phyloP scores from a whole-genome alignment of 2,888 invertebrate species.

The Sussaba pulchella region DNA sequence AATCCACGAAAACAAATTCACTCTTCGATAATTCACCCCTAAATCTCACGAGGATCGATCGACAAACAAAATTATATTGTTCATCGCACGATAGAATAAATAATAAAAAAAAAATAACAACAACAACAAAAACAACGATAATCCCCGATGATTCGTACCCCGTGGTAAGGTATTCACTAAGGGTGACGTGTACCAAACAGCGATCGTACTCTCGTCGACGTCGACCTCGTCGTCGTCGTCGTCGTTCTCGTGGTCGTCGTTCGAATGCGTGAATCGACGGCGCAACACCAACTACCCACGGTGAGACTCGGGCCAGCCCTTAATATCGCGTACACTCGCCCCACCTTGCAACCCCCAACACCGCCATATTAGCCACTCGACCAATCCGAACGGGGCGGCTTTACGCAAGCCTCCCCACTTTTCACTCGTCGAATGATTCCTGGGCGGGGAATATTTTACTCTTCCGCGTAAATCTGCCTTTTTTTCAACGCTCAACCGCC shows the following conservation, averaged over 20 bases:
- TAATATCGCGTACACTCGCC: constrained; percentile 80
- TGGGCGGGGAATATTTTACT: constrained; percentile 83
- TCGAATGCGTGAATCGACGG: constrained; percentile 84
- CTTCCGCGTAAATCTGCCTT: constrained; percentile 79
- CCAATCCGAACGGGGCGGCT: constrained; percentile 84
- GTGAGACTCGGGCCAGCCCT: constrained; percentile 81
- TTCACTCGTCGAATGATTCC: constrained; percentile 81
- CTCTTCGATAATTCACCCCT: constrained; percentile 42
- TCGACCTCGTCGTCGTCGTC: constrained; percentile 42
- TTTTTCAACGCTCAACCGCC: constrained; percentile 70
- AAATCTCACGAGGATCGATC: constrained; percentile 38
- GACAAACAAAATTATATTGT: not conserved
- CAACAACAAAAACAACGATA: constrained; percentile 2
- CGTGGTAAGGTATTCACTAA: not conserved
- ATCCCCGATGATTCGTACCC: constrained; percentile 9
- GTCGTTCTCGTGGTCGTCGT: constrained; percentile 61
- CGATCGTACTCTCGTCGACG: constrained; percentile 10
- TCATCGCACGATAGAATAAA: constrained; percentile 4
- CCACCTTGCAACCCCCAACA: constrained; percentile 79
- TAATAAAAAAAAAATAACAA: constrained; percentile 13
- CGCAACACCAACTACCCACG: constrained; percentile 85
- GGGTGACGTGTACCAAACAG: not conserved
- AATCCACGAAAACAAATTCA: constrained; percentile 45
- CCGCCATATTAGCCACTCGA: constrained; percentile 84
- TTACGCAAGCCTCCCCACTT: constrained; percentile 80